These are phyloP conservation scores for Trypoxylon attenuatum DNA, from an alignment of 2,888 invertebrate genomes.

Conservation along the genomic window DNA sequence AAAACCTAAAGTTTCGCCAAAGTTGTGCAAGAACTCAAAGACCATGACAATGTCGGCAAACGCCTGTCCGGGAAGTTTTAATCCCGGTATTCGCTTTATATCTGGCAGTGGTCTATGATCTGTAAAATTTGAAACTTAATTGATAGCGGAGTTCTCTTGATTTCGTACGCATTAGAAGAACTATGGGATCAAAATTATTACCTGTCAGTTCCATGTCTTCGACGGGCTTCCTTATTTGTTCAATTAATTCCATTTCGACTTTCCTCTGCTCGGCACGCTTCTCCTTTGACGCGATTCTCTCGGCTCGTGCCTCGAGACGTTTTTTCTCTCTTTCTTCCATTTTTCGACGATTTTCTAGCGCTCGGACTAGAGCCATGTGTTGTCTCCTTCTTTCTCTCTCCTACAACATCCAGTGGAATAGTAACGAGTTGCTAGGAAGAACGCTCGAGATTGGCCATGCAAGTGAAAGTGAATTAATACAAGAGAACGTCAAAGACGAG, in stretches of 20 bases:
- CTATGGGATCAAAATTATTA: slow-evolving; percentile 20
- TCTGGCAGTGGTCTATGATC: slow-evolving; percentile 84
- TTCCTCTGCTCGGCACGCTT: slow-evolving; percentile 85
- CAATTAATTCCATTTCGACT: slow-evolving; percentile 80
- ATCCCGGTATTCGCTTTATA: slow-evolving; percentile 85
- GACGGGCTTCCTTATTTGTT: slow-evolving; percentile 88
- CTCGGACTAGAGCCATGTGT: slow-evolving; percentile 91
- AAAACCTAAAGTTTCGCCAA: slow-evolving; percentile 95
- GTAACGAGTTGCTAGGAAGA: slow-evolving; percentile 13
- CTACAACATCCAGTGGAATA: slow-evolving; percentile 73
- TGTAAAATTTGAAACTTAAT: slow-evolving; percentile 29
- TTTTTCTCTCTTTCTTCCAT: slow-evolving; percentile 90
- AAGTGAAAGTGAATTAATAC: slow-evolving; percentile 14
- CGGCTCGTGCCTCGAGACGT: slow-evolving; percentile 85
- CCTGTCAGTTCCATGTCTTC: slow-evolving; percentile 91
- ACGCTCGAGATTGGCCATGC: slow-evolving; percentile 28
- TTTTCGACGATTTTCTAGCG: slow-evolving; percentile 89
- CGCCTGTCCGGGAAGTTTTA: slow-evolving; percentile 89
- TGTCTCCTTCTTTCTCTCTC: slow-evolving; percentile 92
- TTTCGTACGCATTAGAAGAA: neutral
- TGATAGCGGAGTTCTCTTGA: neutral
- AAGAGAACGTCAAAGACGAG: slow-evolving; percentile 2
- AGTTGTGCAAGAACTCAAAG: slow-evolving; percentile 97
- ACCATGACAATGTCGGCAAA: slow-evolving; percentile 95
- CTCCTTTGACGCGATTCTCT: slow-evolving; percentile 89